A percentile compares a stretch with the other conserved stretches of the same genome.
phyloP scores from a whole-genome alignment of 2,888 invertebrate genomes.

The Acanthosepion esculentum region DNA sequence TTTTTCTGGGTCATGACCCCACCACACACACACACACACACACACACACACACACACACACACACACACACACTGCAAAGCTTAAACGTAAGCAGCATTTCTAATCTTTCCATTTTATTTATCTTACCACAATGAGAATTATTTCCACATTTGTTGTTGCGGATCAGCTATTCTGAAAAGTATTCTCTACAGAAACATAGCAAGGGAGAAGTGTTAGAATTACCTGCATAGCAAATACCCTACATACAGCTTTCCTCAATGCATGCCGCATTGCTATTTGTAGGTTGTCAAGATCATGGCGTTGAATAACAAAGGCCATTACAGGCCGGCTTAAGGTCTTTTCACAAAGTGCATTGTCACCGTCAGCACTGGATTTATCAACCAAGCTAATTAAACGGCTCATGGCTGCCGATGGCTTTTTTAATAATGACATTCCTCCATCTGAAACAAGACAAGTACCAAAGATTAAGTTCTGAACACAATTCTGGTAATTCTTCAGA shows the following conservation, averaged over 20 bases:
- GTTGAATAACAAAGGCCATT: conserved; percentile 84
- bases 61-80: too few species aligned
- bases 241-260: conserved; percentile 80
- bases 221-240: conserved; percentile 89
- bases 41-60: too few species aligned
- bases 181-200: background rate
- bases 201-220: conserved; percentile 43
- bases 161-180: too few species aligned
- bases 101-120: too few species aligned
- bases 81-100: too few species aligned
- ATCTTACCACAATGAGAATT: too few species aligned
- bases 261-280: conserved; percentile 92
- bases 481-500: background rate
- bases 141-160: too few species aligned
- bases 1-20: too few species aligned
- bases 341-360: conserved; percentile 57
- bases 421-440: conserved; percentile 86
- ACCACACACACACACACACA: too few species aligned
- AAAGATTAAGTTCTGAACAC: background rate
- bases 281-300: conserved; percentile 88
- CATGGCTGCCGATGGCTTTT: conserved; percentile 91
- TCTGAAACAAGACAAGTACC: conserved; percentile 76
- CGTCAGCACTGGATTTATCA: conserved; percentile 58
- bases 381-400: conserved; percentile 80
- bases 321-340: conserved; percentile 84